Evolutionary conservation across 2,113 vertebrate genomes (phyloP).

Genomic region (Bostrychus sinensis): DNA sequence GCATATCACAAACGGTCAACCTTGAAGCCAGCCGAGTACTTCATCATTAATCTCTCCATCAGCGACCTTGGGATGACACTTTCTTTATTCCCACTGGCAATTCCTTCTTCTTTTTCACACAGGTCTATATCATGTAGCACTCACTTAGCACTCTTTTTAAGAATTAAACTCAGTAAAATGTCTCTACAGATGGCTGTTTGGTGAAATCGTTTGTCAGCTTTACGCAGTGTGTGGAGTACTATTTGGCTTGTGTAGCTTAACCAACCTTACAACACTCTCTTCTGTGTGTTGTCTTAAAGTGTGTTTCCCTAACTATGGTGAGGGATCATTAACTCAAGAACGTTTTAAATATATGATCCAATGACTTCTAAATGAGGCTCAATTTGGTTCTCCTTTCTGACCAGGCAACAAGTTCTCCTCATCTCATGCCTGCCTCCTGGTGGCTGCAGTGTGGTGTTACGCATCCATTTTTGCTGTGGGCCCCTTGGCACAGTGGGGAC

Average conservation of each 20-base stretch:
- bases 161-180: not conserved
- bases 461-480: conserved; percentile 81
- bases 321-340: conserved; percentile 20
- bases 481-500: conserved; percentile 83
- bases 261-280: conserved; percentile 85
- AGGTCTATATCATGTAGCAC: conserved; percentile 66
- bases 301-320: conserved; percentile 84
- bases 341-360: not conserved
- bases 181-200: conserved; percentile 84
- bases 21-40: conserved; percentile 87
- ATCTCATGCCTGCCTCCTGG: conserved; percentile 76
- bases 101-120: conserved; percentile 84
- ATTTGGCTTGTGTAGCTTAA: conserved; percentile 86
- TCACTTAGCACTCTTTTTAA: not conserved
- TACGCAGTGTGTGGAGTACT: conserved; percentile 86
- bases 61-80: conserved; percentile 88
- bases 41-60: conserved; percentile 86
- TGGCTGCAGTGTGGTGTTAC: conserved; percentile 82
- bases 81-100: conserved; percentile 84
- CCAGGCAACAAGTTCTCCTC: conserved; percentile 84
- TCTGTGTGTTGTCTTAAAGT: conserved; percentile 89
- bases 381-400: conserved; percentile 12
- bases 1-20: conserved; percentile 83
- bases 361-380: not conserved
- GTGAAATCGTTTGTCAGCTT: conserved; percentile 76